Base-by-base conservation (phyloP, 2,888 invertebrate genomes). In the Zaprionus obscuricornis region DNA sequence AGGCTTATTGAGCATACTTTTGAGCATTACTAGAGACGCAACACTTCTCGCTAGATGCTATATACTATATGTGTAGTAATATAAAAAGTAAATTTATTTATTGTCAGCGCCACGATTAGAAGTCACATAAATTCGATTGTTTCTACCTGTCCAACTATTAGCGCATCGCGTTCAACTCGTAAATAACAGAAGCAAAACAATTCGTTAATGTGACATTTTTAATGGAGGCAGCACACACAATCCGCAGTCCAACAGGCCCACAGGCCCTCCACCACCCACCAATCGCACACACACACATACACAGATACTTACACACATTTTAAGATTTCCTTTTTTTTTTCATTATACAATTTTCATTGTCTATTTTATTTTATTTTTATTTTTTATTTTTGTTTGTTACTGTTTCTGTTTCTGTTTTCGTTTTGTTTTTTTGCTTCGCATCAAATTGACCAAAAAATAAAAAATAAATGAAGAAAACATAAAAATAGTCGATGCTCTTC, bases 141-240 rank as follows among this genome's bases (percentile, higher is more conserved):
- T n/a, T 40, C 47, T 84, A 78, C 78, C 78, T 78, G 85, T 37
- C 43, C 55, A 55, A 39, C 73, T 57, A 81, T 81, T 73, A 81
- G 47, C 39, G 63, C 16, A 51, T 24, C 43, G 59, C n/a, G n/a
- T n/a, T n/a, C n/a, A n/a, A n/a, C 52, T 27, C 43, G 76, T 88
- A 82, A 87, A 86, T 87, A 74, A 71, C 45, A 37, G 29, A 36
- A 14, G 65, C 67, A 56, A 70, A 81, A 70, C 82, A 87, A 83
- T 87, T 87, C 76, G 76, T 74, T 87, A 82, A 87, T 85, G 87
- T 88, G 87, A 87, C 88, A 81, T 63, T 66, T 86, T 83, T 62
- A 85, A 78, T 86, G 78, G 67, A 67, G 67, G 49, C 52, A 57
- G 34, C 33, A 58, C 34, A 59, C 37, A 36, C 40, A 31, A 54